Conservation (phyloP, 92 coral and sea anemone genomes). For the Actinernus sp. region DNA sequence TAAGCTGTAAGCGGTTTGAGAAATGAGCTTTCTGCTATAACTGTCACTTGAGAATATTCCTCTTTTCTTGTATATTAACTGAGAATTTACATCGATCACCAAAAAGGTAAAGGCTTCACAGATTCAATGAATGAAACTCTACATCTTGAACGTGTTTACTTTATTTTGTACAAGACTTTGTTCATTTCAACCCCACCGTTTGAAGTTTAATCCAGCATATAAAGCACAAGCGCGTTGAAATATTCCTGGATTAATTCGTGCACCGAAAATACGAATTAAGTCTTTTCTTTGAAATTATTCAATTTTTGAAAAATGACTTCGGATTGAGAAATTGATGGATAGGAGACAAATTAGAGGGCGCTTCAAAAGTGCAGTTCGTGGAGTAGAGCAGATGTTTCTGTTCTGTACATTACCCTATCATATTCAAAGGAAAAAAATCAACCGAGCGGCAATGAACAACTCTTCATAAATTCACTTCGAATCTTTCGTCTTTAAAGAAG, state of each 20-base stretch:
- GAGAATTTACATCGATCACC: not conserved
- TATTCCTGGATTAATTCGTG: conserved; percentile 6
- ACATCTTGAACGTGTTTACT: conserved; percentile 30
- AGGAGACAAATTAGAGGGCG: conserved; percentile 32
- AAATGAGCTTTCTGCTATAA: too few species aligned
- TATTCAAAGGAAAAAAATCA: not conserved
- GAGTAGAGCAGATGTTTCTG: conserved; percentile 36
- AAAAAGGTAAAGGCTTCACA: not conserved
- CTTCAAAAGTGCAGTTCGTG: conserved; percentile 11
- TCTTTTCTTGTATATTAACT: not conserved
- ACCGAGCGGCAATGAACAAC: conserved; percentile 8
- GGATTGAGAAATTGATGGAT: conserved; percentile 45
- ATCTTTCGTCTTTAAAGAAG: conserved; percentile 4
- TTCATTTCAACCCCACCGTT: not conserved
- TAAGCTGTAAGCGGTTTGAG: too few species aligned
- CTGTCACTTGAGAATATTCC: too few species aligned
- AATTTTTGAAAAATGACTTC: conserved; percentile 21
- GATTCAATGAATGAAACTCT: conserved; percentile 24
- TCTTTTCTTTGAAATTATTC: conserved; percentile 13
- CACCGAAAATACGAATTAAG: not conserved
- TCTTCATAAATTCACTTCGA: conserved; percentile 1
- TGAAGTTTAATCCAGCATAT: not conserved
- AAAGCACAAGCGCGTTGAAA: not conserved
- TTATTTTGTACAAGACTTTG: conserved; percentile 30
- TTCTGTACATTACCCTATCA: conserved; percentile 8